phyloP scores from a whole-genome alignment of 2,888 invertebrate genomes.

The Tryphoninae sp. region DNA sequence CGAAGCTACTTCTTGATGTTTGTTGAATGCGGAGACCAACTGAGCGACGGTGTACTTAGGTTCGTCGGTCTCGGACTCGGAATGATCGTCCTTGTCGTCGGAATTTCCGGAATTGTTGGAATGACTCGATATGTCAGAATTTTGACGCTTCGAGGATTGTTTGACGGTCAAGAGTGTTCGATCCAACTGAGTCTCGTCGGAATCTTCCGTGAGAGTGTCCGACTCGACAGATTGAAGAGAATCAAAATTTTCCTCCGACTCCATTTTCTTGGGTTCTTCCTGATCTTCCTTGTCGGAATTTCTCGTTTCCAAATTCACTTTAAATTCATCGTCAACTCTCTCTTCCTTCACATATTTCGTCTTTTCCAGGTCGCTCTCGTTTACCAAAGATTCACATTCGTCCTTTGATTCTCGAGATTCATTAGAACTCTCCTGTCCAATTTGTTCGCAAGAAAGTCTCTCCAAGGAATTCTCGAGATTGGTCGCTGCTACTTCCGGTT shows the following conservation, averaged over 20 bases:
- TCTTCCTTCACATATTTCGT: conserved; percentile 3
- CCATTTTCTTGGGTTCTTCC: conserved; percentile 67
- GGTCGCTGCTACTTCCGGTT: background rate
- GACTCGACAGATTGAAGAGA: conserved; percentile 79
- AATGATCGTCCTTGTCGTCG: conserved; percentile 78
- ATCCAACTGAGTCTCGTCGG: conserved; percentile 73
- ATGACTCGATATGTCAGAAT: conserved; percentile 76
- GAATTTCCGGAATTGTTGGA: conserved; percentile 77
- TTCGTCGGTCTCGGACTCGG: conserved; percentile 80
- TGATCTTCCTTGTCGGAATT: conserved; percentile 24
- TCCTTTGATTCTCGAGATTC: conserved; percentile 31
- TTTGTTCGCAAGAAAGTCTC: conserved; percentile 10
- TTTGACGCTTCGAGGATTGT: conserved; percentile 74
- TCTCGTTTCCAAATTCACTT: conserved; percentile 10
- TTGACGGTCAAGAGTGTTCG: conserved; percentile 64
- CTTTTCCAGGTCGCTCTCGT: background rate
- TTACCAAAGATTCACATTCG: background rate
- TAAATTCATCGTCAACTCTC: background rate
- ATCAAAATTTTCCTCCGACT: conserved; percentile 77
- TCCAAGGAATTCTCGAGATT: conserved; percentile 3
- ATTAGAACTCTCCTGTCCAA: background rate
- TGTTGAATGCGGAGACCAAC: conserved; percentile 82
- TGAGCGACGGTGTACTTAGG: conserved; percentile 82
- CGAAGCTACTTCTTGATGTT: conserved; percentile 82
- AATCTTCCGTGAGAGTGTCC: conserved; percentile 79